These are phyloP conservation scores for Tychaedon coryphoeus DNA, from an alignment of 2,113 vertebrate species.

Conservation along the genomic window DNA sequence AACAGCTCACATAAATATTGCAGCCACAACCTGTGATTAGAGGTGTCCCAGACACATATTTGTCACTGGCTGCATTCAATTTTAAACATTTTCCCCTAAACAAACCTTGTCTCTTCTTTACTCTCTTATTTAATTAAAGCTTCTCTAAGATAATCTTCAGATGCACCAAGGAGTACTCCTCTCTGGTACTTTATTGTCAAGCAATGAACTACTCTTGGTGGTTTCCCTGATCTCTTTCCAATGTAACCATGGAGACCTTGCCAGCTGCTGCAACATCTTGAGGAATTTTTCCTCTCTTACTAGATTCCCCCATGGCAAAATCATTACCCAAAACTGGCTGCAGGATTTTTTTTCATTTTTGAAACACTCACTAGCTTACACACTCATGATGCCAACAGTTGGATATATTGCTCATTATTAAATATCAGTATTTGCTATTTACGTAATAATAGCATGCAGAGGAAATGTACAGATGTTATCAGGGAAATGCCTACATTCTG, in stretches of 20 bases:
- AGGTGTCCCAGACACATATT: not conserved
- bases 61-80: not conserved
- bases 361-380: not conserved
- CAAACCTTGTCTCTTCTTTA: not conserved
- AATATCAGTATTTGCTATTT: not conserved
- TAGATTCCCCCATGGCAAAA: not conserved
- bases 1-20: not conserved
- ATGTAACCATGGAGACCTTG: slow-evolving; percentile 15
- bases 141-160: not conserved
- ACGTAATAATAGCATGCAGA: not conserved
- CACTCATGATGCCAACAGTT: not conserved
- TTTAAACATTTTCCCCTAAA: not conserved
- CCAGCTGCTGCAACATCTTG: slow-evolving; percentile 1
- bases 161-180: not conserved
- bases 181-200: not conserved
- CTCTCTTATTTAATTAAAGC: not conserved
- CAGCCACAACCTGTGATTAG: not conserved
- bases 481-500: not conserved
- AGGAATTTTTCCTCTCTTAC: not conserved
- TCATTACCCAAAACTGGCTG: not conserved
- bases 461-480: not conserved
- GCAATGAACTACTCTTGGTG: not conserved
- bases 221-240: not conserved
- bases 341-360: not conserved
- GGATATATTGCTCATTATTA: not conserved